Percentiles rank a stretch among this genome's conserved stretches.
Evolutionary conservation across 1,140 invertebrate species (phyloP).

Genomic region (Brachionus angularis): DNA sequence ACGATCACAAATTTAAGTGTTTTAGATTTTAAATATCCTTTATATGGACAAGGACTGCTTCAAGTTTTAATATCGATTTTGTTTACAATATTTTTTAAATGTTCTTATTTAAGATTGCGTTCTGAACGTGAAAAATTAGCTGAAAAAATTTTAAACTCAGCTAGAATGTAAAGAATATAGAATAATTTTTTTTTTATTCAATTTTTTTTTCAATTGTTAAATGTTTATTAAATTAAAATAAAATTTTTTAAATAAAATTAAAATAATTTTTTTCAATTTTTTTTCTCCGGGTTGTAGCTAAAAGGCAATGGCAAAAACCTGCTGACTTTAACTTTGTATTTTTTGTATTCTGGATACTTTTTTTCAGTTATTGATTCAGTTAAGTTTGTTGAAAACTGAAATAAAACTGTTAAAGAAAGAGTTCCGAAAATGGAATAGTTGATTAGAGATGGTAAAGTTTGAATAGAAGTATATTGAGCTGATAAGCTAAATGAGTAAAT

Average conservation of each 20-base stretch:
- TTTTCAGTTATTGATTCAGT: slow-evolving; percentile 31
- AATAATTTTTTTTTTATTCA: slow-evolving; percentile 17
- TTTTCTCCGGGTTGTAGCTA: no score
- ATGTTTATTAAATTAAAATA: not conserved
- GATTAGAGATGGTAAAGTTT: slow-evolving; percentile 5
- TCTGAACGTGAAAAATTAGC: slow-evolving; percentile 48
- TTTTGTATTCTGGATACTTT: slow-evolving; percentile 39
- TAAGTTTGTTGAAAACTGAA: slow-evolving; percentile 23
- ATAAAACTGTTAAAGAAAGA: not conserved
- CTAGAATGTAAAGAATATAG: slow-evolving; percentile 43
- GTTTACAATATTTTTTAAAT: slow-evolving; percentile 50
- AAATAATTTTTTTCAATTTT: not conserved
- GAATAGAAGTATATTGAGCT: not conserved
- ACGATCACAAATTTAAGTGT: not conserved
- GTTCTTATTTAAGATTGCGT: slow-evolving; percentile 50
- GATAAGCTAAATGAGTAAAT: slow-evolving; percentile 30
- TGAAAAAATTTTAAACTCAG: slow-evolving; percentile 45
- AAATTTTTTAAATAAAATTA: not conserved
- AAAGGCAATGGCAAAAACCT: slow-evolving; percentile 35
- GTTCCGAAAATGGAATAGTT: slow-evolving; percentile 30
- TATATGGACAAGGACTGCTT: slow-evolving; percentile 19
- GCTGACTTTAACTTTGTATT: slow-evolving; percentile 5
- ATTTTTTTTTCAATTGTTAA: slow-evolving; percentile 1
- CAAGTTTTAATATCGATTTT: slow-evolving; percentile 46
- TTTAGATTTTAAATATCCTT: not conserved